A percentile compares a stretch with the other conserved stretches of the same genome.
Evolutionary conservation across 2,113 vertebrate genomes (phyloP).

Genomic region (Corapipo altera): DNA sequence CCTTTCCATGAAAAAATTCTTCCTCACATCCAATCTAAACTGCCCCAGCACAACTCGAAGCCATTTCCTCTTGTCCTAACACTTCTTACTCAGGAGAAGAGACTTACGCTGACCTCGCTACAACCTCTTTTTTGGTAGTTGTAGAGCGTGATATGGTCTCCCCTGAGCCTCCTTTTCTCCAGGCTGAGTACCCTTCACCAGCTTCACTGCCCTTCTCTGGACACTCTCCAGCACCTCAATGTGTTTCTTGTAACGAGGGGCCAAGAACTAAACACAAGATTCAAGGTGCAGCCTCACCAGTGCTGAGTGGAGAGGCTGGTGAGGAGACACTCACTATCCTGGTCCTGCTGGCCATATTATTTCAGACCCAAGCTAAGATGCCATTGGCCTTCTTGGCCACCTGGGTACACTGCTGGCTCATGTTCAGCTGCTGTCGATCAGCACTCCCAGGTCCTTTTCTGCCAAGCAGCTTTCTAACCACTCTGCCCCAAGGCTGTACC

Average conservation of each 20-base stretch:
- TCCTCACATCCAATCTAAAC: not conserved
- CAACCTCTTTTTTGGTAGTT: not conserved
- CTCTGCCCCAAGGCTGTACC: not conserved
- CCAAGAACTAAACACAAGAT: not conserved
- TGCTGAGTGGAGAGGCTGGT: rapidly evolving
- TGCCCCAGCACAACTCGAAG: not conserved
- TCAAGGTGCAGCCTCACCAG: not conserved
- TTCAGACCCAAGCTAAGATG: not conserved
- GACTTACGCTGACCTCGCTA: not conserved
- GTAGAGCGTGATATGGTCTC: not conserved
- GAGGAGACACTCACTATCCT: rapidly evolving
- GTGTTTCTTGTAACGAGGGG: not conserved
- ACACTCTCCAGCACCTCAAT: not conserved
- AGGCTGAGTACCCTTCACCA: not conserved
- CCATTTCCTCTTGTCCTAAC: not conserved
- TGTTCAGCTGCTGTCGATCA: rapidly evolving
- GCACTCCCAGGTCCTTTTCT: rapidly evolving
- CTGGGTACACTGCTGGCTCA: not conserved
- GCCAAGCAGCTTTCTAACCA: not conserved
- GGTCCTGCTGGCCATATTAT: not conserved
- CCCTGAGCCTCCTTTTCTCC: not conserved
- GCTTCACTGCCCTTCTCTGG: rapidly evolving
- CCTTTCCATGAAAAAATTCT: not conserved
- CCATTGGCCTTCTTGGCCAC: not conserved
- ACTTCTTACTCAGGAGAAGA: not conserved